A percentile compares a stretch with the other conserved stretches of the same genome.
Evolutionary conservation across 53 echinoderm and acorn worm species (phyloP).

Genomic region (Apostichopus leukothele): DNA sequence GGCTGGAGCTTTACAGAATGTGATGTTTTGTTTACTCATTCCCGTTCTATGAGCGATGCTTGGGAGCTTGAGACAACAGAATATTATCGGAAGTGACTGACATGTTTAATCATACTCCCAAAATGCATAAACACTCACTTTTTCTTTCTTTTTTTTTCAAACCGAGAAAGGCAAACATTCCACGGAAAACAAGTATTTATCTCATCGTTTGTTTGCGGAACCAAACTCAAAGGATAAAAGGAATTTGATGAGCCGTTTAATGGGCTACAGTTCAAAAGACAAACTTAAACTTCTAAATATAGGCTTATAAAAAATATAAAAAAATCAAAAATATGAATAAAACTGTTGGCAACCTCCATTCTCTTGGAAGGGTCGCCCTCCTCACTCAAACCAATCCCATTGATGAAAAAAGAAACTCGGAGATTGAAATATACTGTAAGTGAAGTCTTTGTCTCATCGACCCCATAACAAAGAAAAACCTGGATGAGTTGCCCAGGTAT

Average conservation of each 20-base stretch:
- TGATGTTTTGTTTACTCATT: background rate
- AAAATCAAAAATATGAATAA: too few species aligned
- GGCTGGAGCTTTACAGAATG: background rate
- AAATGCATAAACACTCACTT: constrained; percentile 1
- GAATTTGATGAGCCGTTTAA: background rate
- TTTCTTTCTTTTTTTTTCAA: background rate
- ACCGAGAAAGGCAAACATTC: constrained; percentile 3
- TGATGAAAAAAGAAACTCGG: too few species aligned
- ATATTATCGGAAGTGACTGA: background rate
- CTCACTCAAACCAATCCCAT: too few species aligned
- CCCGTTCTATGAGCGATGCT: background rate
- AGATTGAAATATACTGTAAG: too few species aligned
- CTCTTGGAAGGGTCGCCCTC: too few species aligned
- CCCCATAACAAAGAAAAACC: too few species aligned
- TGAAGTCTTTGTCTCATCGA: too few species aligned
- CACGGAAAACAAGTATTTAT: background rate
- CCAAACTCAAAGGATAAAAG: background rate
- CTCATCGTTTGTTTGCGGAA: background rate
- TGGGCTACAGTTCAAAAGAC: background rate
- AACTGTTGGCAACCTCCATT: too few species aligned
- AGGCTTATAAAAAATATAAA: too few species aligned
- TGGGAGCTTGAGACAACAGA: background rate
- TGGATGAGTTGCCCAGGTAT: too few species aligned
- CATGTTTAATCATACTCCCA: background rate
- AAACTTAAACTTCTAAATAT: background rate